Evolutionary conservation across 2,797 vertebrate species (phyloP), one percentile per base, ranked within the genome.

Genomic region (Parauchenoglanis punctatus): DNA sequence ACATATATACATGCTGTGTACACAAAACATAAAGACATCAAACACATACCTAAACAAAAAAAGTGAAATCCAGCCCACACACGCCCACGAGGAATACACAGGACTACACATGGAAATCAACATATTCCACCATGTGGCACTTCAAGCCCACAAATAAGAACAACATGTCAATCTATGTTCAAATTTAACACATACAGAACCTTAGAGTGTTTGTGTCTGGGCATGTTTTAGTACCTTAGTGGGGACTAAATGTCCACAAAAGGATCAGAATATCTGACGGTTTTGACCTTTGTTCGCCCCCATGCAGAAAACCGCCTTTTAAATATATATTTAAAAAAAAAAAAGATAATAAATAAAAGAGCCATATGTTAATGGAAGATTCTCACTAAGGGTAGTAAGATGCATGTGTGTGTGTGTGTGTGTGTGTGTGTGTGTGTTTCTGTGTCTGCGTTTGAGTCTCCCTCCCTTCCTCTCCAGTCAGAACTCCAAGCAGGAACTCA

Each of bases 401-500:
- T 44, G 12, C 12, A 13, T 4, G 0, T n/a, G 72, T n/a, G 70
- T 40, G 17, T 35, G 3, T 73, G 10, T 4, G 0, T n/a, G 72
- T n/a, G 70, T 40, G 17, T 35, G 3, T 73, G 10, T 23, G 18
- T 46, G 40, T 13, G 3, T 23, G 8, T 11, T 20, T 46, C 4
- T 25, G 10, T 49, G 40, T 25, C 8, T 46, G 44, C 25, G 23
- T 73, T 13, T 76, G 46, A n/a, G 18, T 23, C 17, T 59, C 82
- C 85, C 83, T 84, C 84, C 88, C 81, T 85, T 84, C 84, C 89
- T 85, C 81, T 87, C 76, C 77, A 80, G 88, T 88, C 86, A 88
- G 84, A 90, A 91, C 90, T 91, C 88, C 87, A 85, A 87, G 89
- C 81, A 88, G 89, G 89, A 94, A 93, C 90, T 87, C 68, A 90